Conservation (phyloP, 2,888 invertebrate genomes). For the Myopa tessellatipennis region DNA sequence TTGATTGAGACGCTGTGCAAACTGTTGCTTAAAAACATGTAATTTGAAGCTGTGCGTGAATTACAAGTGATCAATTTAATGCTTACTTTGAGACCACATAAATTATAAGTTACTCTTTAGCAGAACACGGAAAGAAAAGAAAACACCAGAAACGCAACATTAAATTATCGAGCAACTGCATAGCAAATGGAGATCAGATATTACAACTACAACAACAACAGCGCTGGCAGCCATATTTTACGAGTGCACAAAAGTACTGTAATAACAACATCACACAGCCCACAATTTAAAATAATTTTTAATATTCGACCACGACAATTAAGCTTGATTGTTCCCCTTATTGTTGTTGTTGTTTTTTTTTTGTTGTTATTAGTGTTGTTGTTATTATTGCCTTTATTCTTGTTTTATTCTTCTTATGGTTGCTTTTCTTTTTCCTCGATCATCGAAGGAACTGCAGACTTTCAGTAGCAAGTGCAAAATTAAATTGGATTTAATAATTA, state of each 20-base stretch:
- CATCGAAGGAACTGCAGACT: neutral
- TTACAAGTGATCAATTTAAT: conserved; percentile 18
- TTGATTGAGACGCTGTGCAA: conserved; percentile 22
- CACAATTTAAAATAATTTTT: conserved; percentile 34
- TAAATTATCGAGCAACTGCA: neutral
- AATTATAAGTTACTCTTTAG: neutral
- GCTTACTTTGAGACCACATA: neutral
- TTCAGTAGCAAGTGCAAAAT: conserved; percentile 20
- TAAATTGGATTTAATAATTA: conserved; percentile 21
- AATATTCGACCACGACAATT: conserved; percentile 1
- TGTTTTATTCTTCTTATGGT: neutral
- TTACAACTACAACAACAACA: neutral
- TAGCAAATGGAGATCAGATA: too few species aligned
- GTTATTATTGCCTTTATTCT: neutral
- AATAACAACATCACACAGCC: conserved; percentile 6
- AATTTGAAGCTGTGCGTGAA: conserved; percentile 16
- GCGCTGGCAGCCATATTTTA: neutral
- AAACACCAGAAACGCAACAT: neutral
- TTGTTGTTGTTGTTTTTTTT: conserved; percentile 7
- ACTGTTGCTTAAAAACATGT: conserved; percentile 5
- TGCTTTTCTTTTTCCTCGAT: too few species aligned
- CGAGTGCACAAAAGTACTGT: neutral
- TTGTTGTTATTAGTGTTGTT: neutral
- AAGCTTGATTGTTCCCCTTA: neutral
- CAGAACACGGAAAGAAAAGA: neutral